phyloP scores from a whole-genome alignment of 2,113 vertebrate species.

The Hepsetus odoe region DNA sequence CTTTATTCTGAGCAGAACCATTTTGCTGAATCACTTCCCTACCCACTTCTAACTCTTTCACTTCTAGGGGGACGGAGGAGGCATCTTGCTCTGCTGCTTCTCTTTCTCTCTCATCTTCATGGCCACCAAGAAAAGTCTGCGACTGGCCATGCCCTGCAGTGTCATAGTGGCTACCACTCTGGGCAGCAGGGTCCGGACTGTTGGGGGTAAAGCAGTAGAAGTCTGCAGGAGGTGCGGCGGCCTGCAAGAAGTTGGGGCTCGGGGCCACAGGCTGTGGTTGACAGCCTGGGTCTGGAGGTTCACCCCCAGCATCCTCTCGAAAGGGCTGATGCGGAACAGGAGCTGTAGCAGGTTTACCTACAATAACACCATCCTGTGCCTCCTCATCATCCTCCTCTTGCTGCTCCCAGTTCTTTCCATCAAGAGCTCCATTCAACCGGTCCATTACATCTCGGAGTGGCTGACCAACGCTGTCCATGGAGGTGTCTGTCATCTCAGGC shows the following conservation, averaged over 20 bases:
- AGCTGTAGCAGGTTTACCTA: constrained; percentile 1
- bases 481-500: constrained; percentile 90
- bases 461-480: constrained; percentile 88
- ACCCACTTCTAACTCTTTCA: background rate
- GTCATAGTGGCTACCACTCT: constrained; percentile 93
- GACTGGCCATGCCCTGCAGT: constrained; percentile 88
- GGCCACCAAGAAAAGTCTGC: constrained; percentile 86
- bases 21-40: constrained; percentile 53
- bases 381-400: constrained; percentile 42
- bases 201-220: constrained; percentile 90
- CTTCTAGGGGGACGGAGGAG: constrained; percentile 57
- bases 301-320: constrained; percentile 82
- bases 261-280: constrained; percentile 64
- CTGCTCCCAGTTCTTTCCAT: constrained; percentile 71
- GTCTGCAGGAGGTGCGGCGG: constrained; percentile 82
- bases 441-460: constrained; percentile 88
- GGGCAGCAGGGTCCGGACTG: constrained; percentile 87
- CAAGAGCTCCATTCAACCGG: constrained; percentile 82
- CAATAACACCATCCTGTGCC: background rate
- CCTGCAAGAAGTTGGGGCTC: constrained; percentile 59
- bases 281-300: constrained; percentile 78
- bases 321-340: constrained; percentile 83
- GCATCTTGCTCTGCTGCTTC: constrained; percentile 60
- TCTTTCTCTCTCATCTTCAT: constrained; percentile 79
- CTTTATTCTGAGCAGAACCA: constrained; percentile 51